Evolutionary conservation across 2,797 vertebrate species (phyloP).

Genomic region (Anguilla pacifica): DNA sequence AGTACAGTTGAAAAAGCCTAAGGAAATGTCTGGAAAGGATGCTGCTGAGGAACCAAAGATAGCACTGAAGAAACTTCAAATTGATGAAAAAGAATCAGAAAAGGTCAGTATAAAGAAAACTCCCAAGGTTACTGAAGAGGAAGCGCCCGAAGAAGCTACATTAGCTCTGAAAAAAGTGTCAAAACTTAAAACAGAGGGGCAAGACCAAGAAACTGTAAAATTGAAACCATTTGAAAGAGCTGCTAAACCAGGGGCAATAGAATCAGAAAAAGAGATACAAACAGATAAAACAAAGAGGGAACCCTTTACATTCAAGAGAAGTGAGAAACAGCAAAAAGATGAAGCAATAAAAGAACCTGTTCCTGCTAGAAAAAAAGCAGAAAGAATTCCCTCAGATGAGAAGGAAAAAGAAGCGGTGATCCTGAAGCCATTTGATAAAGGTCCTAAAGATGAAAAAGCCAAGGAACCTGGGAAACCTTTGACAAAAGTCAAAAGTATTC

Average conservation of each 20-base stretch:
- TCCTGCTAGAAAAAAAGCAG: conserved; percentile 48
- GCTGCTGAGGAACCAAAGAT: conserved; percentile 53
- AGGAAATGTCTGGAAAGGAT: conserved; percentile 54
- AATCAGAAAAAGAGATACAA: conserved; percentile 57
- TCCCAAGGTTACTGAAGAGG: conserved; percentile 59
- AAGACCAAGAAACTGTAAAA: conserved; percentile 66
- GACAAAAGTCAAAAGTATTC: conserved; percentile 62
- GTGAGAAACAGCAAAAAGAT: conserved; percentile 58
- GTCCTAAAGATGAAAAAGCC: conserved; percentile 47
- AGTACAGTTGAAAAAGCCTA: conserved; percentile 36
- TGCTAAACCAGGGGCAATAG: conserved; percentile 46
- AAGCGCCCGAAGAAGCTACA: conserved; percentile 54
- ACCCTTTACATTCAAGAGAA: conserved; percentile 59
- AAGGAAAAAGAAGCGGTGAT: conserved; percentile 56
- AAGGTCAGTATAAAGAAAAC: conserved; percentile 60
- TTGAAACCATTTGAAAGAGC: conserved; percentile 76
- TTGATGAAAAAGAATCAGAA: conserved; percentile 65
- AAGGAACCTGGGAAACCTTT: conserved; percentile 55
- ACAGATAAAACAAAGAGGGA: conserved; percentile 61
- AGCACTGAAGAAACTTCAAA: conserved; percentile 52
- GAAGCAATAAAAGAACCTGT: conserved; percentile 57
- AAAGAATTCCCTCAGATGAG: conserved; percentile 43
- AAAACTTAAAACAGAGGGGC: conserved; percentile 63
- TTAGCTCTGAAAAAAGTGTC: conserved; percentile 68
- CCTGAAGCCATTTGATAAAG: conserved; percentile 58